Conservation (phyloP, 1,140 invertebrate species). For the Cecropterus lyciades region DNA sequence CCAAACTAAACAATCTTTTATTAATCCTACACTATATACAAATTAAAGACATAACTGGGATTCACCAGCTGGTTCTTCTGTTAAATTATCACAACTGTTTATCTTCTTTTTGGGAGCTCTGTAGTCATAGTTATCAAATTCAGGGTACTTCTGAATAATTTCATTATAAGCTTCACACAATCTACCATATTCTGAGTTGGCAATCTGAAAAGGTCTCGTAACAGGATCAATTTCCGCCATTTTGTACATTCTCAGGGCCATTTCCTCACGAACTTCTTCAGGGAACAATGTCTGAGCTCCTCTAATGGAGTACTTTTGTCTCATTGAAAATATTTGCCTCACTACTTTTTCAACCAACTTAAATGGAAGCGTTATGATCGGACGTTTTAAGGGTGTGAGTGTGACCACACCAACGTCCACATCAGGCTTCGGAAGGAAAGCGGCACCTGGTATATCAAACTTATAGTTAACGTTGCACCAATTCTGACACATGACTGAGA, state of each 20-base stretch:
- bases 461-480: slow-evolving; percentile 93
- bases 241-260: slow-evolving; percentile 89
- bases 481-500: slow-evolving; percentile 98
- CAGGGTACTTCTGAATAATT: slow-evolving; percentile 89
- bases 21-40: slow-evolving; percentile 48
- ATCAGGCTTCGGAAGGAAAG: slow-evolving; percentile 97
- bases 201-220: slow-evolving; percentile 88
- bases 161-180: slow-evolving; percentile 91
- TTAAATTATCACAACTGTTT: slow-evolving; percentile 24
- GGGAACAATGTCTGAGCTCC: slow-evolving; percentile 93
- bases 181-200: slow-evolving; percentile 91
- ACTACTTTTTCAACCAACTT: slow-evolving; percentile 95
- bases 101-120: slow-evolving; percentile 84
- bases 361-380: slow-evolving; percentile 93
- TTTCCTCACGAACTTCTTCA: slow-evolving; percentile 85
- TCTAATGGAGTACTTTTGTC: slow-evolving; percentile 92
- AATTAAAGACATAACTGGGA: slow-evolving; percentile 30
- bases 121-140: slow-evolving; percentile 88
- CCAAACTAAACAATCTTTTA: slow-evolving; percentile 50
- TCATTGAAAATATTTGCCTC: slow-evolving; percentile 93
- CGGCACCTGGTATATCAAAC: slow-evolving; percentile 95
- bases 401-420: slow-evolving; percentile 98
- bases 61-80: slow-evolving; percentile 29
- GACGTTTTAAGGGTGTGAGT: slow-evolving; percentile 91
- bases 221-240: slow-evolving; percentile 90